A percentile compares a stretch with the other conserved stretches of the same genome.
Evolutionary conservation across 2,113 vertebrate species (phyloP).

Genomic region (Telmatochromis brichardi): DNA sequence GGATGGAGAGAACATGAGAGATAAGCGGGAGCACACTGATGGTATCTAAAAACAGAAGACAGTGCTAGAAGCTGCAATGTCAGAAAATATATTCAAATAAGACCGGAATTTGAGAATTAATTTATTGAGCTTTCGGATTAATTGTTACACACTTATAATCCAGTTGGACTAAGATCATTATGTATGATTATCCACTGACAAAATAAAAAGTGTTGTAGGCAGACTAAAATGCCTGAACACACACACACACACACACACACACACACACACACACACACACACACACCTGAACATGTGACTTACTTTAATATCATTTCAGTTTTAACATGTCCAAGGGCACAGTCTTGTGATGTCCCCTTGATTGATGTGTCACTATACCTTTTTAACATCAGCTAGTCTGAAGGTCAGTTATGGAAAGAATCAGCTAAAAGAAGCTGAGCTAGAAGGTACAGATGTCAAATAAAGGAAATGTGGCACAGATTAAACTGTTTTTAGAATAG

Average conservation of each 20-base stretch:
- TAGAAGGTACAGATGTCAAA: neutral
- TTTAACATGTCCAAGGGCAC: slow-evolving; percentile 22
- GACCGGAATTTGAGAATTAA: neutral
- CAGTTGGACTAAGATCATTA: neutral
- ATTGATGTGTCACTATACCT: slow-evolving; percentile 11
- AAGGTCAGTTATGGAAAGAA: neutral
- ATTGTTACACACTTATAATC: neutral
- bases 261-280: neutral
- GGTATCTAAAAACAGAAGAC: neutral
- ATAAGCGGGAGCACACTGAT: neutral
- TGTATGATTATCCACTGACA: neutral
- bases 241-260: neutral
- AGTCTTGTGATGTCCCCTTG: neutral
- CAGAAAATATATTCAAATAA: neutral
- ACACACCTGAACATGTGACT: neutral
- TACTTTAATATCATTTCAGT: neutral
- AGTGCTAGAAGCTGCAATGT: neutral
- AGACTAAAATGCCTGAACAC: neutral
- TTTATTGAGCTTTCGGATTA: neutral
- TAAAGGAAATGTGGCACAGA: neutral
- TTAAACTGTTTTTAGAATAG: neutral
- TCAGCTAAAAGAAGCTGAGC: neutral
- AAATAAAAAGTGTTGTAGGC: neutral
- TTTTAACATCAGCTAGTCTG: neutral
- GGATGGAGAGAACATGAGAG: neutral